Percentiles rank a stretch among this genome's conserved stretches.
Conservation (phyloP, 2,888 invertebrate species). For the Pachymerium ferrugineum region DNA sequence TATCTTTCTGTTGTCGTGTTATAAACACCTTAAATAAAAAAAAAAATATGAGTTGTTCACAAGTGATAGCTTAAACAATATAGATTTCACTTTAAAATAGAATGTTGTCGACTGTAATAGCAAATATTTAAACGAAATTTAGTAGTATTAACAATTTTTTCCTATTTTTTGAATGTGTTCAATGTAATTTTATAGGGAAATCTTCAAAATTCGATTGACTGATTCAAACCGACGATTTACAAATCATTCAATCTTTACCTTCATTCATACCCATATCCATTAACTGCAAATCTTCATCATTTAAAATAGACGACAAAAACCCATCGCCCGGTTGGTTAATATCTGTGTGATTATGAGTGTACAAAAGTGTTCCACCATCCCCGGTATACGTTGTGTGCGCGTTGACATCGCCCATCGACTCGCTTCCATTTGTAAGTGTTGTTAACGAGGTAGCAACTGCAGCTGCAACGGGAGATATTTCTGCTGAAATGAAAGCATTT, state of each 20-base stretch:
- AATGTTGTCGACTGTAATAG: no score
- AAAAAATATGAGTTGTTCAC: no score
- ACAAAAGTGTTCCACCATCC: slow-evolving; percentile 64
- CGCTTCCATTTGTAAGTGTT: slow-evolving; percentile 63
- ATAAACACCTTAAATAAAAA: background rate
- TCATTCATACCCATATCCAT: slow-evolving; percentile 76
- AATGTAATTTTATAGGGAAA: no score
- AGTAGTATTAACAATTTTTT: no score
- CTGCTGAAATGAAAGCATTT: background rate
- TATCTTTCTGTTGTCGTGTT: background rate
- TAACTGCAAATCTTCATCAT: slow-evolving; percentile 80
- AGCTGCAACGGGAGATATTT: slow-evolving; percentile 43
- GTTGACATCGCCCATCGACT: slow-evolving; percentile 57
- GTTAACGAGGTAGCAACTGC: slow-evolving; percentile 70
- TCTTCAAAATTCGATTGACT: no score
- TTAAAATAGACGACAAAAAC: slow-evolving; percentile 78
- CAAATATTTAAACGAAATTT: no score
- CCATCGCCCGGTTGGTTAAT: slow-evolving; percentile 56
- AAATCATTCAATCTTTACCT: background rate
- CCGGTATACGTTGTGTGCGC: slow-evolving; percentile 56
- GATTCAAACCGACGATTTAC: no score
- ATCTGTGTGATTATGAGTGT: slow-evolving; percentile 53
- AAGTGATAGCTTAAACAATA: no score
- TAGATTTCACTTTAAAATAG: no score
- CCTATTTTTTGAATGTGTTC: no score